These are phyloP conservation scores for Salticus scenicus DNA, from an alignment of 2,888 invertebrate genomes.

Conservation along the genomic window DNA sequence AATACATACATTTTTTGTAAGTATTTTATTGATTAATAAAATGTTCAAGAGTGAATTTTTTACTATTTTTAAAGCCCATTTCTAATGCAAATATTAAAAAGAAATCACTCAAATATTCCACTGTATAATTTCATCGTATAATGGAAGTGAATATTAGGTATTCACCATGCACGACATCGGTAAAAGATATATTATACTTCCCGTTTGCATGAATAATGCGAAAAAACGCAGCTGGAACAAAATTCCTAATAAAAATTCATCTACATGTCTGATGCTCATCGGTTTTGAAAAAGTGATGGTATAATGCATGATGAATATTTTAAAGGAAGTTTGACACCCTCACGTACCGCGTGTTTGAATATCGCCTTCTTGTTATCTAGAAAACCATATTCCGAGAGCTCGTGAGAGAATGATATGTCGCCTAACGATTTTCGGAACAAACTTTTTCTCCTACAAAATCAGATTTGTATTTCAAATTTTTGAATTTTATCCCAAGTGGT, in stretches of 20 bases:
- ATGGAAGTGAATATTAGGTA: background rate
- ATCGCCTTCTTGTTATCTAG: background rate
- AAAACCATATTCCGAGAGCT: no score
- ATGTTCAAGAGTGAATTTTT: no score
- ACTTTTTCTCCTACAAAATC: no score
- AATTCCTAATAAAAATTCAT: constrained; percentile 8
- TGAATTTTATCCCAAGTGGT: no score
- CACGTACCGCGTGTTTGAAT: background rate
- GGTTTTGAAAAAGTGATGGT: background rate
- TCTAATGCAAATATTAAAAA: no score
- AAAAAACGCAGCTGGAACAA: background rate
- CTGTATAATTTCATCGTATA: background rate
- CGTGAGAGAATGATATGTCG: no score
- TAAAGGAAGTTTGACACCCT: background rate
- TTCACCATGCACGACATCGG: background rate
- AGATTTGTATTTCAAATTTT: no score
- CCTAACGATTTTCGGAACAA: no score
- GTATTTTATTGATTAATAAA: no score
- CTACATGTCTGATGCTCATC: constrained; percentile 1
- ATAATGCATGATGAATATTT: background rate
- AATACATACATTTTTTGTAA: no score
- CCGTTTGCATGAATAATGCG: background rate
- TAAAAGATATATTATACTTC: background rate
- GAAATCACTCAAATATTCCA: background rate
- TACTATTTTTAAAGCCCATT: no score